These are phyloP conservation scores for Toxotes lorentzi DNA, from an alignment of 2,797 vertebrate species.

Conservation along the genomic window DNA sequence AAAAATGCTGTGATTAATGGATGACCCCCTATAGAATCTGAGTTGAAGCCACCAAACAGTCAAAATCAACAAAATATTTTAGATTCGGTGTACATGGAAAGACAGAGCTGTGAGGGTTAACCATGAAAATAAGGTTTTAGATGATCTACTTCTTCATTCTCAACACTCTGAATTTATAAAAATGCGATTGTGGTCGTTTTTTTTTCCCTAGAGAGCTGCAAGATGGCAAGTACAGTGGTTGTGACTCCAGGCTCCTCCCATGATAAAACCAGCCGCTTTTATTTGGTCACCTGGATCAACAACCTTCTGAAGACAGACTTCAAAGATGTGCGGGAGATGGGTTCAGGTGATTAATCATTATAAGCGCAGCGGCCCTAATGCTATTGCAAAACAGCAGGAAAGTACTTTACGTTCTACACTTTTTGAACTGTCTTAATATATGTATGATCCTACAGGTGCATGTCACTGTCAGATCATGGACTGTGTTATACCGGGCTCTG, in stretches of 20 bases:
- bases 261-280: constrained; percentile 68
- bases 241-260: constrained; percentile 33
- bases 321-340: constrained; percentile 75
- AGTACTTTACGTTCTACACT: neutral
- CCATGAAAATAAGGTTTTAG: neutral
- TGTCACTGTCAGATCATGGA: constrained; percentile 86
- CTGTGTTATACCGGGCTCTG: constrained; percentile 76
- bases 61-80: neutral
- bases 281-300: constrained; percentile 82
- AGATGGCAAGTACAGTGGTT: constrained; percentile 70
- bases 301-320: constrained; percentile 78
- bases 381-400: neutral
- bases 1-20: neutral
- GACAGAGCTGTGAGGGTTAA: neutral
- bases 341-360: constrained; percentile 77
- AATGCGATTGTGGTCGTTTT: neutral
- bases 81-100: neutral
- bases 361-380: neutral
- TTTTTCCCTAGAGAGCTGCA: constrained; percentile 49
- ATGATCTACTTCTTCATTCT: neutral
- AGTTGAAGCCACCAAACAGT: neutral
- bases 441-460: constrained; percentile 72
- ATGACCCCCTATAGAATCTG: neutral
- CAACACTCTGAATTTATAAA: neutral
- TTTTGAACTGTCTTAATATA: constrained; percentile 12